Evolutionary conservation across 2,113 vertebrate species (phyloP).

Genomic region (Ahaetulla prasina): DNA sequence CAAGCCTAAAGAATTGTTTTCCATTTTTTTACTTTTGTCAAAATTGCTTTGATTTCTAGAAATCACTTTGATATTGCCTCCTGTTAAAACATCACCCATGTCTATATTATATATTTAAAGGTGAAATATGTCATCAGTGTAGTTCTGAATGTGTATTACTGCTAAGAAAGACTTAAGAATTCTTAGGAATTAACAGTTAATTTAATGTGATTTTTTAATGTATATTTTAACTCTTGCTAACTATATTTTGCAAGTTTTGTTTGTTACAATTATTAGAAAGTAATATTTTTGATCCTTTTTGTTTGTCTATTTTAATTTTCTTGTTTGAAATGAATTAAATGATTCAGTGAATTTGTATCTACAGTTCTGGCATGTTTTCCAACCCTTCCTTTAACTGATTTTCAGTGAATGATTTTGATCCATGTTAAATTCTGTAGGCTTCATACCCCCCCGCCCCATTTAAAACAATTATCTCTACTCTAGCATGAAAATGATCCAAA

Average conservation of each 20-base stretch:
- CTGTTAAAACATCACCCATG: neutral
- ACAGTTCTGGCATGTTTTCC: neutral
- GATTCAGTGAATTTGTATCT: neutral
- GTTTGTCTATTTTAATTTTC: neutral
- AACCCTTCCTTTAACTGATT: neutral
- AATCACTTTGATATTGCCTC: neutral
- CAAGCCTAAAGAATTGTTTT: neutral
- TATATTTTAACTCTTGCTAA: neutral
- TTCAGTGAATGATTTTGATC: neutral
- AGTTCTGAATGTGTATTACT: neutral
- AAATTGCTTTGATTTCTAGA: neutral
- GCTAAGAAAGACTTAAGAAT: neutral
- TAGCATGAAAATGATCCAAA: neutral
- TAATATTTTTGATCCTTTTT: neutral
- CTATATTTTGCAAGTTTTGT: neutral
- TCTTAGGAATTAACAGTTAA: neutral
- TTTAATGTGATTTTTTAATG: neutral
- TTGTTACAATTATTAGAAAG: neutral
- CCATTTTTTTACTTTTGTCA: neutral
- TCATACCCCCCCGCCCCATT: neutral
- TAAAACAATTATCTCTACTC: neutral
- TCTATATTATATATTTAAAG: neutral
- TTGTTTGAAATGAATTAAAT: neutral
- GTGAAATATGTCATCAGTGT: neutral
- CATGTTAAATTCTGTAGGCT: neutral